Percentiles rank a stretch among this genome's conserved stretches.
Conservation (phyloP, 2,113 vertebrate genomes). For the Tylochromis polylepis region DNA sequence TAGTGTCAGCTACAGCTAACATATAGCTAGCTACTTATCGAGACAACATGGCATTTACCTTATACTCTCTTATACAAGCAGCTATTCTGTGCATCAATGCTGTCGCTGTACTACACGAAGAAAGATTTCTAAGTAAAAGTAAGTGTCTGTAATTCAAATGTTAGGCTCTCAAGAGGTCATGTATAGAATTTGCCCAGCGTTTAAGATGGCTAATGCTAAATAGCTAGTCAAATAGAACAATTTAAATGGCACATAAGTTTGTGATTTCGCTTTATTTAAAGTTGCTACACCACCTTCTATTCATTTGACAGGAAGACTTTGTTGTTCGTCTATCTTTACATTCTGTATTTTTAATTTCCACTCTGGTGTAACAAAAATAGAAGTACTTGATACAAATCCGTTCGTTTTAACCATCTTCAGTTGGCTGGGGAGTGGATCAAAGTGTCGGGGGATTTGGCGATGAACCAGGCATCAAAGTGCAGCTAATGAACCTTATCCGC, state of each 20-base stretch:
- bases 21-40: background rate
- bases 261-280: background rate
- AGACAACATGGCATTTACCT: slow-evolving; percentile 84
- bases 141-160: slow-evolving; percentile 71
- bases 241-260: background rate
- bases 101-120: slow-evolving; percentile 91
- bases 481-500: slow-evolving; percentile 89
- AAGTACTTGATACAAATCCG: background rate
- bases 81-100: slow-evolving; percentile 88
- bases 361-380: background rate
- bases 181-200: background rate
- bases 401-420: slow-evolving; percentile 25
- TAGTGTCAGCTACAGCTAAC: background rate
- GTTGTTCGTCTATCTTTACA: background rate
- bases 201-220: background rate
- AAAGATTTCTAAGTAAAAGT: slow-evolving; percentile 93
- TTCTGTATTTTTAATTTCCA: background rate
- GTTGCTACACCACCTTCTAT: background rate
- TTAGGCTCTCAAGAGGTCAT: background rate
- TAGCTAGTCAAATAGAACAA: background rate
- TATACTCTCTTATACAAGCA: slow-evolving; percentile 91
- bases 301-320: background rate
- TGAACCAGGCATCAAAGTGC: slow-evolving; percentile 93
- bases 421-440: slow-evolving; percentile 95
- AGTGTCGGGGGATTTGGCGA: slow-evolving; percentile 95